phyloP scores from a whole-genome alignment of 2,888 invertebrate genomes.

The Drosophila borealis region DNA sequence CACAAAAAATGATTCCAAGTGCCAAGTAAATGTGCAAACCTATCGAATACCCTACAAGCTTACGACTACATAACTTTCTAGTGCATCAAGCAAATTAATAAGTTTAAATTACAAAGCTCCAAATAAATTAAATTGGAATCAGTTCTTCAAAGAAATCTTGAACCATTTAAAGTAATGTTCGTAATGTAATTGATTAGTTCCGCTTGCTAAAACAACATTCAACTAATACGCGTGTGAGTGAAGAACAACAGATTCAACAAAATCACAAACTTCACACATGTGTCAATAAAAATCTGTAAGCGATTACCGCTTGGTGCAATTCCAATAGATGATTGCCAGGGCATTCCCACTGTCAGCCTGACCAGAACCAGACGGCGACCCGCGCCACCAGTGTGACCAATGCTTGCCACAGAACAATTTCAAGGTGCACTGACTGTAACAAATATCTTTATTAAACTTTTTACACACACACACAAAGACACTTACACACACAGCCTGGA shows the following conservation, averaged over 20 bases:
- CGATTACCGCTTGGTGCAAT: background rate
- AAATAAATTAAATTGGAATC: too few species aligned
- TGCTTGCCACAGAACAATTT: slow-evolving; percentile 67
- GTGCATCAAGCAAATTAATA: too few species aligned
- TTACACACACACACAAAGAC: slow-evolving; percentile 28
- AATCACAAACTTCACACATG: background rate
- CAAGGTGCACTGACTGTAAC: slow-evolving; percentile 77
- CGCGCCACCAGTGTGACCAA: slow-evolving; percentile 34
- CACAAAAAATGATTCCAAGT: slow-evolving; percentile 2
- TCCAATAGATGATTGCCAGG: slow-evolving; percentile 5
- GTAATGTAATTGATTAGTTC: background rate
- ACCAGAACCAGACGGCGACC: too few species aligned
- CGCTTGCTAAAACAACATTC: background rate
- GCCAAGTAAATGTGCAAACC: slow-evolving; percentile 8
- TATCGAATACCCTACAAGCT: slow-evolving; percentile 3
- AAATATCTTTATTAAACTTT: slow-evolving; percentile 75
- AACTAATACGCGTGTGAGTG: background rate
- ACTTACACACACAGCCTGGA: slow-evolving; percentile 3
- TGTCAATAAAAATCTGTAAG: background rate
- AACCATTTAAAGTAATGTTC: too few species aligned
- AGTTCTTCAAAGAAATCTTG: too few species aligned
- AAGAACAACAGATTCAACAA: too few species aligned
- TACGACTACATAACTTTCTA: too few species aligned
- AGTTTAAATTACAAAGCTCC: too few species aligned
- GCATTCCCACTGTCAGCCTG: slow-evolving; percentile 15